phyloP scores from a whole-genome alignment of 1,140 invertebrate species.

The Dolichoris vasculosae region DNA sequence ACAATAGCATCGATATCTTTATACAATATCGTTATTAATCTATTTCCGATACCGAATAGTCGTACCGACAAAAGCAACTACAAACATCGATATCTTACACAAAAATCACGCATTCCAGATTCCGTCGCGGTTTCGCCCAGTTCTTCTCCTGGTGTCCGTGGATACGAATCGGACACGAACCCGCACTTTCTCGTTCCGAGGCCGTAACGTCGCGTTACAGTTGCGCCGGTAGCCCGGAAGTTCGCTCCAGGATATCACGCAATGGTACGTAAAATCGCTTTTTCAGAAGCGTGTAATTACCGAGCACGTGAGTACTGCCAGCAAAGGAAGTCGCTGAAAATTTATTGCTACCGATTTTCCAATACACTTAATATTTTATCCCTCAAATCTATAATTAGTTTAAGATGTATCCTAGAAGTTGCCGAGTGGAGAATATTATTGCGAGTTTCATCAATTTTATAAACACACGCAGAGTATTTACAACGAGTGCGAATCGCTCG shows the following conservation, averaged over 20 bases:
- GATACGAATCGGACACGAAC: slow-evolving; percentile 80
- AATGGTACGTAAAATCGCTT: slow-evolving; percentile 77
- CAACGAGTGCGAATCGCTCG: not conserved
- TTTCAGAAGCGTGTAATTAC: not conserved
- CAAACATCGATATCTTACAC: not conserved
- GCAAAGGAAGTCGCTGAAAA: no score
- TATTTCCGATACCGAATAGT: no score
- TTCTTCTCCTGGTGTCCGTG: slow-evolving; percentile 89
- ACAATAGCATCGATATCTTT: no score
- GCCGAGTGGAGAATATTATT: not conserved
- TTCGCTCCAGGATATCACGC: slow-evolving; percentile 80
- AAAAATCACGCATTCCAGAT: slow-evolving; percentile 75
- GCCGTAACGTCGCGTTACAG: slow-evolving; percentile 82
- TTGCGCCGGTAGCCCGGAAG: slow-evolving; percentile 82
- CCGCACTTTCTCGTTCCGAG: slow-evolving; percentile 74
- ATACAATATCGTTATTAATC: no score
- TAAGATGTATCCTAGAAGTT: not conserved
- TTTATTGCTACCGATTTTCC: not conserved
- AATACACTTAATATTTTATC: not conserved
- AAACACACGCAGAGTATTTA: not conserved
- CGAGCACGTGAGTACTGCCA: not conserved
- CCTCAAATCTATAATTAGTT: not conserved
- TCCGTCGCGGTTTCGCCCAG: slow-evolving; percentile 89
- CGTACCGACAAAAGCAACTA: no score
- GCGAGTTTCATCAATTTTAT: not conserved